Evolutionary conservation across 2,888 invertebrate genomes (phyloP), one percentile per base, ranked within the genome.

Genomic region (Cylloceria caligata): DNA sequence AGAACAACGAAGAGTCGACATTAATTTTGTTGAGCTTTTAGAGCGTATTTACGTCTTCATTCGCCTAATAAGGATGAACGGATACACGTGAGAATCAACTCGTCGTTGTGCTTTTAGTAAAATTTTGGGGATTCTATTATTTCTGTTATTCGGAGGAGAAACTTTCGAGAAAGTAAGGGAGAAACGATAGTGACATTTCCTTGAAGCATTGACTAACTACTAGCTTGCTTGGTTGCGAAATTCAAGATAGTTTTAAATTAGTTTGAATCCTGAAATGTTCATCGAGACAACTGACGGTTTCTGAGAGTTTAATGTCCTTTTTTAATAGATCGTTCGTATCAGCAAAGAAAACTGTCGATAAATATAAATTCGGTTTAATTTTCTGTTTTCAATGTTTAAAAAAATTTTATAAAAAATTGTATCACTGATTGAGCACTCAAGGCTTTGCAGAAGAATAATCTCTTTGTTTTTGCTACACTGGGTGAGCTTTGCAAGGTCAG

Each of bases 41-140:
- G 47, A 3, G 30, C 64, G 49, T 74, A 57, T 64, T 81, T 69
- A 45, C 39, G 64, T 64, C 49, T 19, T 39, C 57, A 19, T 42
- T 60, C 16, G 60, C 7, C 69, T 71, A 78, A 74, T 72, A 76
- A 72, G 75, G 24, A 67, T 30, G 52, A 78, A 73, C 4, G 27
- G 24, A 60, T 67, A 74, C 45, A n/a, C 24, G 34, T 19, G 19
- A 11, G 69, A 60, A 64, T 75, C 24, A 39, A 60, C 42, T 71
- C 2, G n/a, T 69, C 69, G 34, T 57, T 36, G 45, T 39, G 60
- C 45, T 45, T 3, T 3, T 5, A 6, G 19, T 55, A 30, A 42
- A 0, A 42, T 60, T 30, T n/a, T 16, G 57, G 19, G n/a, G 36
- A 3, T 39, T 7, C 1, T 2, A 21, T 9, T 24, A 36, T 60